phyloP scores from a whole-genome alignment of 1,140 invertebrate genomes.

The Drosophila simulans region DNA sequence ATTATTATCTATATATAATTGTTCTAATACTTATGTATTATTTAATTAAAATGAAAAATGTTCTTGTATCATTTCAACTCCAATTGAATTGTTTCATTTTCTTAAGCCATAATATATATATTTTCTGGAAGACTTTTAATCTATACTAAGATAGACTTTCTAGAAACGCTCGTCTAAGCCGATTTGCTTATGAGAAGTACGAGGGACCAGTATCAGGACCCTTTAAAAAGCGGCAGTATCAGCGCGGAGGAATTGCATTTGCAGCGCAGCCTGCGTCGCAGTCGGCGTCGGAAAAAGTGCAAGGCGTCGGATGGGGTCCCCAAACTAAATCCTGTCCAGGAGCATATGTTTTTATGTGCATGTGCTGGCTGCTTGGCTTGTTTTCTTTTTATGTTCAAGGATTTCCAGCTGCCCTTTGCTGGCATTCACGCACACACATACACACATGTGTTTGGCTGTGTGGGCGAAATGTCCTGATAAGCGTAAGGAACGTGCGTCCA shows the following conservation, averaged over 20 bases:
- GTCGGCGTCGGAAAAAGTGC: conserved; percentile 24
- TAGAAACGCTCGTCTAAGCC: conserved; percentile 53
- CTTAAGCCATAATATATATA: not conserved
- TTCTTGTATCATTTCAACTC: too few species aligned
- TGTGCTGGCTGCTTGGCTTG: conserved; percentile 30
- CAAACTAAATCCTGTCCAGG: conserved; percentile 51
- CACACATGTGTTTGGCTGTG: not conserved
- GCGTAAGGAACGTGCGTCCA: conserved; percentile 39
- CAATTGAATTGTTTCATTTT: too few species aligned
- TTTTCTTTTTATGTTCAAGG: conserved; percentile 67
- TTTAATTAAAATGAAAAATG: too few species aligned
- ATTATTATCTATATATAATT: too few species aligned
- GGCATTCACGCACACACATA: conserved; percentile 12
- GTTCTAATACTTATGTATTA: too few species aligned
- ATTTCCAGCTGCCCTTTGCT: conserved; percentile 52
- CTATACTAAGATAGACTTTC: conserved; percentile 36
- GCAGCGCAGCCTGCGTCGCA: conserved; percentile 44
- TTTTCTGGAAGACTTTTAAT: conserved; percentile 1
- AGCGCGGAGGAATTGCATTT: conserved; percentile 22
- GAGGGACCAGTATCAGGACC: conserved; percentile 37
- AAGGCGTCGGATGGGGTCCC: conserved; percentile 1
- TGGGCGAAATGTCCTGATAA: conserved; percentile 49
- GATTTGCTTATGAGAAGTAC: conserved; percentile 50
- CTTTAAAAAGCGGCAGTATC: not conserved
- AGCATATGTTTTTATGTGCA: conserved; percentile 76